phyloP scores from a whole-genome alignment of 2,797 vertebrate genomes.

The Thripadectes ignobilis region DNA sequence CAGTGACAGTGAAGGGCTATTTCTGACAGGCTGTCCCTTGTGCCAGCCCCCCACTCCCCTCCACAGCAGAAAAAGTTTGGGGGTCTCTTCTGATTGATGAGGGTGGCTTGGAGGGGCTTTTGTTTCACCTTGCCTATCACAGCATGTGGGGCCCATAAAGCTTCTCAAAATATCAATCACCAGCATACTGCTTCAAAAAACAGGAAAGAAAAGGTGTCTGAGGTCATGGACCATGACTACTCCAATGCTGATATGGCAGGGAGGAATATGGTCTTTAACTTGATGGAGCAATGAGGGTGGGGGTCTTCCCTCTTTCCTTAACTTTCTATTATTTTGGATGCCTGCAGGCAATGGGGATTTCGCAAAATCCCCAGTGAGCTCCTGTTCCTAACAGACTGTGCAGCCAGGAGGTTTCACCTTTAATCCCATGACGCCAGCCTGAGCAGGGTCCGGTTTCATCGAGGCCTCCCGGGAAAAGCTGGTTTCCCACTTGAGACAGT shows the following conservation, averaged over 20 bases:
- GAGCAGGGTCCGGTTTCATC: background rate
- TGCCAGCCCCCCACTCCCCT: background rate
- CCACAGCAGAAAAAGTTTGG: background rate
- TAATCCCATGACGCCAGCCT: background rate
- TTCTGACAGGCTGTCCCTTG: background rate
- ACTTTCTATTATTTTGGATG: background rate
- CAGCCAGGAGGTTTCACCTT: slow-evolving; percentile 26
- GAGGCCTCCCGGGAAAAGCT: background rate
- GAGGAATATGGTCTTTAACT: background rate
- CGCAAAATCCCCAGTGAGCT: background rate
- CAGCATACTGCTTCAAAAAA: background rate
- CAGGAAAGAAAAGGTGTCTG: background rate
- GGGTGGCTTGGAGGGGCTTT: background rate
- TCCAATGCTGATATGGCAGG: background rate
- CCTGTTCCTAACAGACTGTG: background rate
- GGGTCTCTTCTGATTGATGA: background rate
- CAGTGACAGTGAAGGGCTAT: background rate
- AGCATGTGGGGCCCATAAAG: background rate
- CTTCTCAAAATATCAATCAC: background rate
- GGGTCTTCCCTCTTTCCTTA: background rate
- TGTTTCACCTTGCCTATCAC: rapidly evolving
- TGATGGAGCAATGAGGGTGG: background rate
- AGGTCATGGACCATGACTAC: rapidly evolving
- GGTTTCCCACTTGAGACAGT: background rate
- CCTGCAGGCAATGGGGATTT: background rate